phyloP scores from a whole-genome alignment of 2,797 vertebrate genomes.

The Bryconaethiops microstoma region DNA sequence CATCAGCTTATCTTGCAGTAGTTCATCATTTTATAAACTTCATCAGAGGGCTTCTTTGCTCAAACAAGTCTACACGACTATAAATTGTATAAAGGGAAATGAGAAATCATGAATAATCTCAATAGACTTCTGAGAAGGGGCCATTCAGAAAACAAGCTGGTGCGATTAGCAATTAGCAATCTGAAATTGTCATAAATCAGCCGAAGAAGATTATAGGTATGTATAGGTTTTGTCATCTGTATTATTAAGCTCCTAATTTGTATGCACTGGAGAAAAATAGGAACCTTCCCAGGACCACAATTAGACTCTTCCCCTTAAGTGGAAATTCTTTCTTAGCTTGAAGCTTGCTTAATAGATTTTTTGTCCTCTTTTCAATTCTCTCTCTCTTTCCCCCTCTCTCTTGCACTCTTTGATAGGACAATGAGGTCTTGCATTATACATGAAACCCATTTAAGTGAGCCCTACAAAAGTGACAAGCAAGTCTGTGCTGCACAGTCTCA shows the following conservation, averaged over 20 bases:
- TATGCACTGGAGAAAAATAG: conserved; percentile 45
- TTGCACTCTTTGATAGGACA: conserved; percentile 27
- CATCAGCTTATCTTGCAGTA: conserved; percentile 26
- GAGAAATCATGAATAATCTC: background rate
- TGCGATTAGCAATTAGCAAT: conserved; percentile 7
- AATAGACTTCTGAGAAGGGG: background rate
- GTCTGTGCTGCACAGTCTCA: background rate
- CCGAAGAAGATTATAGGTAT: conserved; percentile 4
- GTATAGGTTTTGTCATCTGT: conserved; percentile 66
- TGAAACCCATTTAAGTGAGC: conserved; percentile 26
- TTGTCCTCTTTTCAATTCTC: conserved; percentile 36
- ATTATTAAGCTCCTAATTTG: conserved; percentile 70
- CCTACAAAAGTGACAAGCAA: background rate
- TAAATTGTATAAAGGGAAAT: conserved; percentile 21
- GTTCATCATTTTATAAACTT: conserved; percentile 34
- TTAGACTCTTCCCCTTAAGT: conserved; percentile 62
- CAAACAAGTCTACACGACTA: background rate
- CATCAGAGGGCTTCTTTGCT: conserved; percentile 18
- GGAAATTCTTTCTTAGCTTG: conserved; percentile 56
- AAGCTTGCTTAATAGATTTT: conserved; percentile 53
- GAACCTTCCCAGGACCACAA: conserved; percentile 66
- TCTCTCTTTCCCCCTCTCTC: background rate
- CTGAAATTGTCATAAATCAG: background rate
- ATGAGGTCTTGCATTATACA: conserved; percentile 34
- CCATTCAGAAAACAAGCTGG: background rate